A percentile compares a stretch with the other conserved stretches of the same genome.
Evolutionary conservation across 1,140 invertebrate species (phyloP).

Genomic region (Drosophila bifasciata): DNA sequence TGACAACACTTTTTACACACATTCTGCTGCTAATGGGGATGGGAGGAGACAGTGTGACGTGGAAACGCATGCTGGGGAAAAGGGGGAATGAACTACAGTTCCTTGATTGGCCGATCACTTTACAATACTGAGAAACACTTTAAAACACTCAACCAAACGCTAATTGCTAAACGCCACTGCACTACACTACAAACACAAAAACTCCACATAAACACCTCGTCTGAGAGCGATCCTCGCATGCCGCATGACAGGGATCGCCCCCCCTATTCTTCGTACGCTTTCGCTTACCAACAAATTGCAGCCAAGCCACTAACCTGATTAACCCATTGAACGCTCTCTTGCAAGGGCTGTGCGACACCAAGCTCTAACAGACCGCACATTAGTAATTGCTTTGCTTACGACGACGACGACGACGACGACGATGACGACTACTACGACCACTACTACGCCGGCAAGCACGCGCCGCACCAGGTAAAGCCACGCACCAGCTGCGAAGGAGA

Average conservation of each 20-base stretch:
- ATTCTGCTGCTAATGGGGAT: constrained; percentile 1
- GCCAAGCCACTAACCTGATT: constrained; percentile 50
- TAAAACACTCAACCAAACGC: too few species aligned
- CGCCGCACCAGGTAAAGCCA: constrained; percentile 65
- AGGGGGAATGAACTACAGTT: too few species aligned
- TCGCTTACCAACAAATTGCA: constrained; percentile 15
- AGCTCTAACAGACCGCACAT: constrained; percentile 77
- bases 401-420: constrained; percentile 69
- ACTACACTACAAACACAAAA: too few species aligned
- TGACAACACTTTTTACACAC: constrained; percentile 62
- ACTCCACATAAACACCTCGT: too few species aligned
- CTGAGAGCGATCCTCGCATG: too few species aligned
- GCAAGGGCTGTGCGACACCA: constrained; percentile 70
- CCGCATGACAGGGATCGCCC: neutral
- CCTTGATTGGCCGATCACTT: too few species aligned
- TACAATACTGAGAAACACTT: too few species aligned
- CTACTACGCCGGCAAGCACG: constrained; percentile 33
- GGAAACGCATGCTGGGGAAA: constrained; percentile 13
- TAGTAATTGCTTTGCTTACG: constrained; percentile 82
- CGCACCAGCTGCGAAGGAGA: neutral
- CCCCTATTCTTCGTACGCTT: constrained; percentile 31
- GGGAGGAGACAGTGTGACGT: neutral
- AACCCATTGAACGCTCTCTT: constrained; percentile 68
- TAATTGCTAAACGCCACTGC: too few species aligned
- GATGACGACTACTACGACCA: constrained; percentile 66